Base-by-base conservation (phyloP, 1,140 invertebrate species). In the Trichomalopsis sarcophagae region DNA sequence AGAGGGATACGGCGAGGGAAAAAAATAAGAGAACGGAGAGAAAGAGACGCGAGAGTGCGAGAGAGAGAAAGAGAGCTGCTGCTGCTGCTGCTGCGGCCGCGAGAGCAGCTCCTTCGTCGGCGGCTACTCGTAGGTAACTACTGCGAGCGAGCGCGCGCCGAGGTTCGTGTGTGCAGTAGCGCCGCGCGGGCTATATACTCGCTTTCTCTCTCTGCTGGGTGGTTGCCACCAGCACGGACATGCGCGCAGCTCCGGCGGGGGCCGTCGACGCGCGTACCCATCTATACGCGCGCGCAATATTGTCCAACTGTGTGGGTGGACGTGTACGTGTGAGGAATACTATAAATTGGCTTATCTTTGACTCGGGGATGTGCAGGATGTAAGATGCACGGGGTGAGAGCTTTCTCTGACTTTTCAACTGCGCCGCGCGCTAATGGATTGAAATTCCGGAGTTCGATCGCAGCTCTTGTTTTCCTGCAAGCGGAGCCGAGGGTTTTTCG, bases 121-220 rank as follows among this genome's bases (percentile, higher is more conserved):
- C 69, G 85, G 80, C 84, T 50, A 77, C 85, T 86, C 85, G 81
- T 79, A 81, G 81, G 81, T 50, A 62, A 86, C 84, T 86, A 73
- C 30, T 40, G 40, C 68, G 77, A 36, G 33, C 33, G 33, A 5
- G 62, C 68, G 44, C 50, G 44, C 50, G 84, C 50, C 21, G 17
- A 71, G 76, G 23, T 21, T 55, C 17, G 62, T 47, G 23, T n/a
- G 66, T 79, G 62, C 23, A 17, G n/a, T 44, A 55, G 71, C n/a
- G 66, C 44, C 40, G 55, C 23, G 47, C 23, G 23, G 30, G 66
- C 6, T 79, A 66, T 66, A 36, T 9, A 33, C 82, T 84, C 33
- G 33, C 33, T 27, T 27, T 27, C 27, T 2, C 27, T 27, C 27
- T 27, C 27, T 36, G 33, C 33, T 69, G 74, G 82, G 62, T 84